These are phyloP conservation scores for Dasypogon diadema DNA, from an alignment of 2,888 invertebrate species.

Conservation along the genomic window DNA sequence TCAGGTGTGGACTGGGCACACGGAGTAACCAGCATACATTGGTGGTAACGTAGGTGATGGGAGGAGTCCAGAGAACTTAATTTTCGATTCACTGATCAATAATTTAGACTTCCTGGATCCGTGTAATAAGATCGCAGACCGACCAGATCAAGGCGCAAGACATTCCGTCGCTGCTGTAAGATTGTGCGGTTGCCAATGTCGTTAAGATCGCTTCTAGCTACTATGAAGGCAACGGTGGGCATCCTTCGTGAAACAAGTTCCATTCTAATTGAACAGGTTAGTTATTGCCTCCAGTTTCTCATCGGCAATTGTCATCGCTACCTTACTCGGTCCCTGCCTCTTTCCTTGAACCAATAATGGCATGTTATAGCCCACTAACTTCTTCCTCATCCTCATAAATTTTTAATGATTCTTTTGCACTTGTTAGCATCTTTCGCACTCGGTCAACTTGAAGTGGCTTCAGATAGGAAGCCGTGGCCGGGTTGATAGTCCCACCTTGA, in stretches of 20 bases:
- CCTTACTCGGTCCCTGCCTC: constrained; percentile 31
- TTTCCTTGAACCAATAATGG: constrained; percentile 38
- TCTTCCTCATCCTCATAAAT: constrained; percentile 44
- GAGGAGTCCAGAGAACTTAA: constrained; percentile 38
- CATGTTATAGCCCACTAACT: constrained; percentile 36
- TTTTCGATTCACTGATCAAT: constrained; percentile 42
- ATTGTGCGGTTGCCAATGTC: background rate
- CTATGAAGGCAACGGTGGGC: constrained; percentile 29
- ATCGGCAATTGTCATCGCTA: constrained; percentile 45
- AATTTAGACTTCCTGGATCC: constrained; percentile 50
- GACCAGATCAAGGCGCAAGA: constrained; percentile 13
- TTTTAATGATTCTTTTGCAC: constrained; percentile 42
- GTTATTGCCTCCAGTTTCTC: constrained; percentile 20
- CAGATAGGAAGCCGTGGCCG: constrained; percentile 28
- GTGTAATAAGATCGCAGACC: constrained; percentile 35
- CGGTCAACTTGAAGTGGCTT: constrained; percentile 37
- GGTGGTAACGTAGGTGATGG: constrained; percentile 23
- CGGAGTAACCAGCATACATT: background rate
- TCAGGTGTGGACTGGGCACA: background rate
- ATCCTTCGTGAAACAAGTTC: constrained; percentile 43
- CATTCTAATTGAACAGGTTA: constrained; percentile 48
- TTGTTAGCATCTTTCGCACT: constrained; percentile 42
- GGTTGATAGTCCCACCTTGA: constrained; percentile 46
- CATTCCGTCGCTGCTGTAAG: constrained; percentile 3
- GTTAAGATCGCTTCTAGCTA: constrained; percentile 41